Evolutionary conservation across 2,113 vertebrate species (phyloP).

Genomic region (Coregonus clupeaformis): DNA sequence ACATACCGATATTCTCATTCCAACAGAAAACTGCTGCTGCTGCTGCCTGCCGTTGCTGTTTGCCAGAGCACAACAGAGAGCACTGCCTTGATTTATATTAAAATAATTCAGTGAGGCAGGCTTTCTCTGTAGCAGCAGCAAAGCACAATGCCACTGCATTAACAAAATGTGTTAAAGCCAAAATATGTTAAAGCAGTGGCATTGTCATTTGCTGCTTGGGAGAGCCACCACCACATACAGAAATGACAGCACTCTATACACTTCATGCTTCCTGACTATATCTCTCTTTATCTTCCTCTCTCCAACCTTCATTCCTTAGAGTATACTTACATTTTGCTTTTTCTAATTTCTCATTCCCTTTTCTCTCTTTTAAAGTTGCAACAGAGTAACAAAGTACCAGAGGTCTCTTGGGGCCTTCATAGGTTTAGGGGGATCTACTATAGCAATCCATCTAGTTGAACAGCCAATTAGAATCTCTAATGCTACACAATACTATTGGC

Average conservation of each 20-base stretch:
- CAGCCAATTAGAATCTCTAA: background rate
- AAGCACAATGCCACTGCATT: conserved; percentile 30
- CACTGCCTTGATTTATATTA: conserved; percentile 40
- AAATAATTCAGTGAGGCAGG: conserved; percentile 23
- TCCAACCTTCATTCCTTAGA: background rate
- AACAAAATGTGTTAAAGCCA: background rate
- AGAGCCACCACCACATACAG: background rate
- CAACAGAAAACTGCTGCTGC: conserved; percentile 9
- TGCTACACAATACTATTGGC: background rate
- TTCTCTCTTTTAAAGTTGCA: conserved; percentile 13
- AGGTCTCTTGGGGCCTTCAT: background rate
- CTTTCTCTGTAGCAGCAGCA: conserved; percentile 38
- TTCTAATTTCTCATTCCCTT: conserved; percentile 17
- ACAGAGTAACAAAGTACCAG: background rate
- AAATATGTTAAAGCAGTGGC: background rate
- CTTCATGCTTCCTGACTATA: background rate
- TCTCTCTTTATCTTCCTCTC: background rate
- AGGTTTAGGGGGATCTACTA: background rate
- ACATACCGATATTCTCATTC: conserved; percentile 1
- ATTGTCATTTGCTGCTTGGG: no score
- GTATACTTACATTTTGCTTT: background rate
- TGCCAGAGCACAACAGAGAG: conserved; percentile 21
- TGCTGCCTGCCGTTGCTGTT: background rate
- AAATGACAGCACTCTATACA: background rate
- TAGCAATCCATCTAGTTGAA: background rate